These are phyloP conservation scores for Trachemys scripta DNA, from an alignment of 2,113 vertebrate genomes.

Conservation along the genomic window DNA sequence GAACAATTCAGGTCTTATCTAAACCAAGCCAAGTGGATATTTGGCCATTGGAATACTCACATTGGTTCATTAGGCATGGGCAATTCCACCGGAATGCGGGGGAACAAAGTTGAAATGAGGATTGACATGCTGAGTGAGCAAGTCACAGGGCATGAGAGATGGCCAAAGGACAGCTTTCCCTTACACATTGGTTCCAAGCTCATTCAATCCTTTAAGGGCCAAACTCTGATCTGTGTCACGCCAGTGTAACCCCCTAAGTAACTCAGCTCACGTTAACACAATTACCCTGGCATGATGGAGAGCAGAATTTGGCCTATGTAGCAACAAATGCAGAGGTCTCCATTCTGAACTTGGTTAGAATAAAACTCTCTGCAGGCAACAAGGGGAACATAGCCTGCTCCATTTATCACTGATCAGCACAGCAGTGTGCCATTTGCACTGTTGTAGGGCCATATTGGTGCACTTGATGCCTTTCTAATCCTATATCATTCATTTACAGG, in stretches of 20 bases:
- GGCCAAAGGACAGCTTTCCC: neutral
- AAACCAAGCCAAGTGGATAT: neutral
- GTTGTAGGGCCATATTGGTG: neutral
- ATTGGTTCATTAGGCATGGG: neutral
- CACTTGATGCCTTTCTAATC: neutral
- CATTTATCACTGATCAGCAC: neutral
- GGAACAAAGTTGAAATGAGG: neutral
- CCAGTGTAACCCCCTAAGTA: neutral
- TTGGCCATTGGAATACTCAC: constrained; percentile 18
- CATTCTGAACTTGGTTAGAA: neutral
- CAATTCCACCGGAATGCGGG: neutral
- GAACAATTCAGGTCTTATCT: neutral
- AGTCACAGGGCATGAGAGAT: neutral
- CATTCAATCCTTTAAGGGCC: neutral
- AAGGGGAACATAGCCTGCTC: neutral
- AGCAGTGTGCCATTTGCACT: neutral
- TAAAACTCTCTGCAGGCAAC: neutral
- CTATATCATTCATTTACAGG: neutral
- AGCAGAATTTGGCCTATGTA: neutral
- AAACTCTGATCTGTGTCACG: neutral
- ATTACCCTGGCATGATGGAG: neutral
- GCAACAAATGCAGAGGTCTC: neutral
- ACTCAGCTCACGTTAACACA: neutral
- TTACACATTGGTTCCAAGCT: neutral
- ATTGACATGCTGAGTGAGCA: neutral